Percentiles rank a stretch among this genome's conserved stretches.
Conservation (phyloP, 2,113 vertebrate genomes). For the Arothron firmamentum region DNA sequence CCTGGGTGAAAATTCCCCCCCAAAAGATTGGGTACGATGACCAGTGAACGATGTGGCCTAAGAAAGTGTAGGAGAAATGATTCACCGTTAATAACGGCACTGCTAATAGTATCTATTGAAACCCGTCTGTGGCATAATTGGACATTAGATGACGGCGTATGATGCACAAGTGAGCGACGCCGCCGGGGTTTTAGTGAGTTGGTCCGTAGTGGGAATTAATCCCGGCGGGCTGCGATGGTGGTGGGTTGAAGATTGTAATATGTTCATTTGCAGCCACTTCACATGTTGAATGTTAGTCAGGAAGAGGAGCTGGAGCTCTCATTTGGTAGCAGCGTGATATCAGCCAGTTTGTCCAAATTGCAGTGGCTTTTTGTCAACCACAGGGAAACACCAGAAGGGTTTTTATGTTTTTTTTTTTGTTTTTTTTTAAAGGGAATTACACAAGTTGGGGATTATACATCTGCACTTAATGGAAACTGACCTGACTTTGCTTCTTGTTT, state of each 20-base stretch:
- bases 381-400: slow-evolving; percentile 61
- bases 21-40: slow-evolving; percentile 1
- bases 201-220: slow-evolving; percentile 46
- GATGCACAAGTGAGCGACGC: slow-evolving; percentile 29
- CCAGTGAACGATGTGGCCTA: slow-evolving; percentile 10
- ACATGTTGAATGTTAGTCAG: not conserved
- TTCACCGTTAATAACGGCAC: slow-evolving; percentile 23
- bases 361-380: slow-evolving; percentile 35
- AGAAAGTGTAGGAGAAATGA: slow-evolving; percentile 20
- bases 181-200: slow-evolving; percentile 28
- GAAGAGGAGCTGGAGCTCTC: slow-evolving; percentile 4
- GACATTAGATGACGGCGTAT: not conserved
- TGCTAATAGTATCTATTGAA: slow-evolving; percentile 29
- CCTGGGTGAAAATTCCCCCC: too few relatives aligned
- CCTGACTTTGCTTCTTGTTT: slow-evolving; percentile 49
- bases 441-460: slow-evolving; percentile 57
- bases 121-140: slow-evolving; percentile 29
- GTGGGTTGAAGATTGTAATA: slow-evolving; percentile 50
- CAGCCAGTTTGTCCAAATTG: slow-evolving; percentile 1
- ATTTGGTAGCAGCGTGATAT: not conserved
- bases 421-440: slow-evolving; percentile 58
- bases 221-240: slow-evolving; percentile 33
- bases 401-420: slow-evolving; percentile 8
- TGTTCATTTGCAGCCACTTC: slow-evolving; percentile 10
- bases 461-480: slow-evolving; percentile 63